Conservation (phyloP, 2,888 invertebrate species). For the Tachystola acroxantha region DNA sequence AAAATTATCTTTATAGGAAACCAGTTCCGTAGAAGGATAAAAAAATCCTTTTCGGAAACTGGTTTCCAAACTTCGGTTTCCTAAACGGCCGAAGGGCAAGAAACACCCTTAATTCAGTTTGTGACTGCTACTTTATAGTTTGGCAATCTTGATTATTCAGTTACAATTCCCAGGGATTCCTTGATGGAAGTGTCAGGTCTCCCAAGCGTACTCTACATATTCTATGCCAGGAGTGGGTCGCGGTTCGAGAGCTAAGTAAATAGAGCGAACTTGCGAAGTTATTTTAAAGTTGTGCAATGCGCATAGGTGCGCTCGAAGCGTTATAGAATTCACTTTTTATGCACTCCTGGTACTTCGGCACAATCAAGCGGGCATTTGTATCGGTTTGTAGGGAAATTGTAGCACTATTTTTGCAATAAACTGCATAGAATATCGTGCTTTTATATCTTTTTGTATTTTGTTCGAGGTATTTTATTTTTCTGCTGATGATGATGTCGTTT, state of each 20-base stretch:
- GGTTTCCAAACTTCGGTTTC: too few relatives aligned
- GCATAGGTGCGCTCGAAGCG: constrained; percentile 21
- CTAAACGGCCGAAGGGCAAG: too few relatives aligned
- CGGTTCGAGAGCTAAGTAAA: constrained; percentile 60
- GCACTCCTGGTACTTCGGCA: constrained; percentile 18
- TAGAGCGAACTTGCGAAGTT: constrained; percentile 51
- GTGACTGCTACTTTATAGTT: too few relatives aligned
- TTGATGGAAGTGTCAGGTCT: background rate
- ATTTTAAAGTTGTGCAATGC: constrained; percentile 43
- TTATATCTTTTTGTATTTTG: background rate
- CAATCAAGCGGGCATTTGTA: constrained; percentile 17
- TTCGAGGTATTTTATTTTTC: background rate
- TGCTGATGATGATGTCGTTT: too few relatives aligned
- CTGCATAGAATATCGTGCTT: background rate
- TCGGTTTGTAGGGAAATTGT: constrained; percentile 1
- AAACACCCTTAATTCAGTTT: too few relatives aligned
- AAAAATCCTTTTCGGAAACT: too few relatives aligned
- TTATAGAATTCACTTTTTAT: constrained; percentile 43
- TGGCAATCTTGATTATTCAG: background rate
- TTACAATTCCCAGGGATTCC: too few relatives aligned
- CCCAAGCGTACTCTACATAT: constrained; percentile 12
- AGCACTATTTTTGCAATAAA: background rate
- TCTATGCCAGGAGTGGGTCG: constrained; percentile 37
- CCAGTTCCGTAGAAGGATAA: too few relatives aligned
- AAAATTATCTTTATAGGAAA: too few relatives aligned